These are phyloP conservation scores for Grammomys dolichurus DNA, from an alignment of 2,113 vertebrate genomes.

Conservation along the genomic window DNA sequence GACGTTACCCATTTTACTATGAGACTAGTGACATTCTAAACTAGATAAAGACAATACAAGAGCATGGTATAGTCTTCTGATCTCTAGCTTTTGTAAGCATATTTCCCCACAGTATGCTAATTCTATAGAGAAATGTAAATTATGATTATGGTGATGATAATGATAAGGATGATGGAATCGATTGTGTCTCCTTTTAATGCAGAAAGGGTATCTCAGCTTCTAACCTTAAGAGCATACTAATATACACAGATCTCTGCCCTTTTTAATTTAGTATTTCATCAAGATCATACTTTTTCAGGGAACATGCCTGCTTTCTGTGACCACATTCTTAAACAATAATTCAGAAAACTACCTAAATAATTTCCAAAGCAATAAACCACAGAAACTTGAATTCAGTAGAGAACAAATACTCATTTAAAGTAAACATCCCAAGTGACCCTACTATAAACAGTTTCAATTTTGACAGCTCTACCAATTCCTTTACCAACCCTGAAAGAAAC, in stretches of 20 bases:
- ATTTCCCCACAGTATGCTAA: neutral
- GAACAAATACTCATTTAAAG: conserved; percentile 9
- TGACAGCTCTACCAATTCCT: neutral
- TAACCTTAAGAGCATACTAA: conserved; percentile 33
- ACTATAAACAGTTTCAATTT: neutral
- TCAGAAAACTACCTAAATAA: neutral
- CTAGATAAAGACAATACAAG: neutral
- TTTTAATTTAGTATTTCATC: conserved; percentile 49
- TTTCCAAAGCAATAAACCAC: neutral
- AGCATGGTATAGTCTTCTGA: neutral
- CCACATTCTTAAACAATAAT: conserved; percentile 46
- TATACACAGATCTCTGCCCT: neutral
- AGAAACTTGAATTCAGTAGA: conserved; percentile 22
- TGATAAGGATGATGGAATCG: neutral
- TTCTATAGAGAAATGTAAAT: conserved; percentile 6
- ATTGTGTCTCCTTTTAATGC: neutral
- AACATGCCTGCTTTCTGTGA: conserved; percentile 24
- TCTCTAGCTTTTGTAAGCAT: neutral
- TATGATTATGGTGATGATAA: neutral
- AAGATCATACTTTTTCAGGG: conserved; percentile 42
- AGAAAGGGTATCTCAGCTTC: neutral
- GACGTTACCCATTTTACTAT: neutral
- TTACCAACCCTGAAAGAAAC: neutral
- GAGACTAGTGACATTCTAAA: neutral
- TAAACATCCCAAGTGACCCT: neutral